phyloP scores from a whole-genome alignment of 2,888 invertebrate species.

The Lordiphosa fenestrarum region DNA sequence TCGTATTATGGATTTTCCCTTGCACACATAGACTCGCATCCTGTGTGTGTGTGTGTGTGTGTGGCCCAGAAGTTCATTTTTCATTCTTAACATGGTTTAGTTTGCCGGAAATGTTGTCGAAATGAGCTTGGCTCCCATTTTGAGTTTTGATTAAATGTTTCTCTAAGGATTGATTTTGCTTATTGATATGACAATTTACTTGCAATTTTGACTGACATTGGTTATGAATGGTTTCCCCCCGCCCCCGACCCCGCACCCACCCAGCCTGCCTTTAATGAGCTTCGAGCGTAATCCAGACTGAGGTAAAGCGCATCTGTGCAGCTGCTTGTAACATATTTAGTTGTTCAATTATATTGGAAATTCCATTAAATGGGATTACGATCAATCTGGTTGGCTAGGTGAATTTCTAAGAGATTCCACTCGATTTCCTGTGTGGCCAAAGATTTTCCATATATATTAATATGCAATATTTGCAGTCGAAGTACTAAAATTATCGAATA shows the following conservation, averaged over 20 bases:
- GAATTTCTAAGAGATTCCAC: conserved; percentile 7
- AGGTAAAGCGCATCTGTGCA: conserved; percentile 35
- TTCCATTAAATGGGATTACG: conserved; percentile 36
- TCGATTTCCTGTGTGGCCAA: conserved; percentile 7
- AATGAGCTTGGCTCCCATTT: conserved; percentile 64
- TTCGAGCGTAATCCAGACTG: conserved; percentile 49
- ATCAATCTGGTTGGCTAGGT: conserved; percentile 22
- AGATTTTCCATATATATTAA: conserved; percentile 1
- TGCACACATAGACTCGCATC: conserved; percentile 11
- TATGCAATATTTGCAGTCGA: too few species aligned
- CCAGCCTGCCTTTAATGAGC: conserved; percentile 35
- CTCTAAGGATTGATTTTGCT: conserved; percentile 42
- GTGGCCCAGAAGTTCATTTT: conserved; percentile 58
- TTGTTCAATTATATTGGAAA: conserved; percentile 42
- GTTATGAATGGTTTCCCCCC: not conserved
- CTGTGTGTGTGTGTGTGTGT: too few species aligned
- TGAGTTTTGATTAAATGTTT: conserved; percentile 63
- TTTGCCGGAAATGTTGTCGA: conserved; percentile 73
- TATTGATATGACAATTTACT: conserved; percentile 46
- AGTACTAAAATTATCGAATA: too few species aligned
- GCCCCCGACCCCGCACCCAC: not conserved
- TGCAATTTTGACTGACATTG: conserved; percentile 11
- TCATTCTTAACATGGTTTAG: conserved; percentile 73
- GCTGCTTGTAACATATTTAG: conserved; percentile 44
- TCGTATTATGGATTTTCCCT: conserved; percentile 70